Base-by-base conservation (phyloP, 2,888 invertebrate species). In the Teleogryllus oceanicus region DNA sequence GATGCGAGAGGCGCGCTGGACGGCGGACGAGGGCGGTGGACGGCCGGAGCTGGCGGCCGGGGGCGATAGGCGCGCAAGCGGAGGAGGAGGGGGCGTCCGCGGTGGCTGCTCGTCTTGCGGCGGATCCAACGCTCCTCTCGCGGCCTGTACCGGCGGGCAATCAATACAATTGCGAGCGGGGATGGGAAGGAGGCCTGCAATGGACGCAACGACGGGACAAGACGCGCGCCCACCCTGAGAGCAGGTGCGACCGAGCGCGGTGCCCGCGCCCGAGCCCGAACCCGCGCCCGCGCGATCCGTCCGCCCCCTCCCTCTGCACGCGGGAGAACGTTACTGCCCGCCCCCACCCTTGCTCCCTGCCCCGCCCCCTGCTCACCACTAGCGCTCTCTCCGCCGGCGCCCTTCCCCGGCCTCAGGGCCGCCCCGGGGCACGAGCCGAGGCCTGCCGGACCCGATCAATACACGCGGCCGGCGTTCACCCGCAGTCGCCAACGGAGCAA, bases 121-220 rank as follows among this genome's bases (percentile, higher is more conserved):
- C n/a, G 62, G 62, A 62, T 62, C n/a, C 62, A 13, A 62, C 62
- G 62, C 62, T 62, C 62, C n/a, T 62, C 16, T 62, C 8, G 62
- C 62, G 62, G 62, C 62, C 62, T 62, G n/a, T n/a, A 62, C 62
- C 62, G 62, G 62, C 62, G 62, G 62, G 62, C 62, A 62, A 62
- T 62, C 62, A 62, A 62, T 62, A 62, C 62, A 62, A 62, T 62
- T 62, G 62, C 62, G 62, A n/a, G 62, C n/a, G 62, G 62, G 62
- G 62, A 13, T 62, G 62, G 62, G 37, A 37, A 62, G 16, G 62
- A 62, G 16, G 62, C 62, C 62, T 18, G n/a, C 16, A n/a, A n/a
- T 62, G n/a, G 62, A n/a, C 16, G n/a, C 62, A n/a, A n/a, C 16
- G 62, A 13, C 16, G 62, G 62, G 62, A 62, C 62, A n/a, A 62